Evolutionary conservation across 2,797 vertebrate genomes (phyloP).

Genomic region (Arnoldichthys spilopterus): DNA sequence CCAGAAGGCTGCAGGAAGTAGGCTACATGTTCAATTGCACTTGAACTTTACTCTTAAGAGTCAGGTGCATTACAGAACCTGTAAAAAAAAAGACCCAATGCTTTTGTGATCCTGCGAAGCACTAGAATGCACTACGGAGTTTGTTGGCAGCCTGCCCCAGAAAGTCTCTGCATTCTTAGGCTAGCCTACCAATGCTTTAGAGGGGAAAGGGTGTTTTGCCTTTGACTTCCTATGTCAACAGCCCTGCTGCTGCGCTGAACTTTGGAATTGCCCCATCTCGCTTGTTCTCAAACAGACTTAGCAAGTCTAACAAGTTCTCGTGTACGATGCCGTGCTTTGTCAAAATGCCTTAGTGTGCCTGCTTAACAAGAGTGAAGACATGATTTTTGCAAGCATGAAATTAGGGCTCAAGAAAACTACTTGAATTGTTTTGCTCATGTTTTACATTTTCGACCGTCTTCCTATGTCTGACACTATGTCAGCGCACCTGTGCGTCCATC

Average conservation of each 20-base stretch:
- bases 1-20: not conserved
- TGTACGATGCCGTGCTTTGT: not conserved
- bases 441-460: not conserved
- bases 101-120: not conserved
- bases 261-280: slow-evolving; percentile 25
- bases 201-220: slow-evolving; percentile 25
- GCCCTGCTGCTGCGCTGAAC: slow-evolving; percentile 17
- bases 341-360: not conserved
- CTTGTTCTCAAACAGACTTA: slow-evolving; percentile 41
- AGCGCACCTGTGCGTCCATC: not conserved
- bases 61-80: not conserved
- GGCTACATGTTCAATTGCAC: not conserved
- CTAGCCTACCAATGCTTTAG: not conserved
- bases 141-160: not conserved
- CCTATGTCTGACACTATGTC: slow-evolving; percentile 9
- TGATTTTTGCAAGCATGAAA: not conserved
- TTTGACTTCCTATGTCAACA: slow-evolving; percentile 7
- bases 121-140: not conserved
- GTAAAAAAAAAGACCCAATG: not conserved
- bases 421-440: not conserved
- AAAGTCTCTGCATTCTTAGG: not conserved
- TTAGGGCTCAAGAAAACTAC: not conserved
- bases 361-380: not conserved
- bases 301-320: slow-evolving; percentile 49
- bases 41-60: slow-evolving; percentile 1